phyloP scores from a whole-genome alignment of 1,140 invertebrate species.

The Venturia canescens region DNA sequence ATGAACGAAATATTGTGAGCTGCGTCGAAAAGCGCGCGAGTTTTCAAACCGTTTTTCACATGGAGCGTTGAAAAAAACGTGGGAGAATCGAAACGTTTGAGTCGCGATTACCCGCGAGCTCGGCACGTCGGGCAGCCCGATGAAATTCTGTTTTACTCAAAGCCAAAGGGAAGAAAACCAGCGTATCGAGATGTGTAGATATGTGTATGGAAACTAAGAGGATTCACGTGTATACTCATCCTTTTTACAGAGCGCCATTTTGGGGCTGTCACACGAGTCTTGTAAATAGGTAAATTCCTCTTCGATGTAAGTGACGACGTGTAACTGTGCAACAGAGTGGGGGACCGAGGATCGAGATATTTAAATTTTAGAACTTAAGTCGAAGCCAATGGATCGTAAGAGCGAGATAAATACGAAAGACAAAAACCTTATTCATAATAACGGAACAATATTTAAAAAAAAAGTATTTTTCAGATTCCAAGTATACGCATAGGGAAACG shows the following conservation, averaged over 20 bases:
- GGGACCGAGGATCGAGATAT: slow-evolving; percentile 2
- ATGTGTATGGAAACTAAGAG: background rate
- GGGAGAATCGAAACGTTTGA: no score
- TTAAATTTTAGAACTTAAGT: background rate
- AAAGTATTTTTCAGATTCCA: slow-evolving; percentile 67
- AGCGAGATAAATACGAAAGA: background rate
- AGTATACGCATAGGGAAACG: slow-evolving; percentile 60
- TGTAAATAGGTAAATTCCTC: background rate
- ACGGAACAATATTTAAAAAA: slow-evolving; percentile 55
- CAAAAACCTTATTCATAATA: slow-evolving; percentile 42
- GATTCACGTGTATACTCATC: slow-evolving; percentile 1
- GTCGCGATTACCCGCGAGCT: no score
- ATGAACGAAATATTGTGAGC: no score
- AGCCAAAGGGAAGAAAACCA: slow-evolving; percentile 1
- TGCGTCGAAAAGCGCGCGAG: no score
- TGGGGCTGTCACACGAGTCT: background rate
- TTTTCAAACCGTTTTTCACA: no score
- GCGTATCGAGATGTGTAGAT: background rate
- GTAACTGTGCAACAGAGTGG: background rate
- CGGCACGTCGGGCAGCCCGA: no score
- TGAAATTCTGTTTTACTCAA: background rate
- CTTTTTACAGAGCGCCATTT: background rate
- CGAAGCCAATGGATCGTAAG: slow-evolving; percentile 44
- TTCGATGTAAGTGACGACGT: background rate
- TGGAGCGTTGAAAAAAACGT: no score